Percentiles rank a stretch among this genome's conserved stretches.
Conservation (phyloP, 2,888 invertebrate species). For the Orthonychiurus folsomi region DNA sequence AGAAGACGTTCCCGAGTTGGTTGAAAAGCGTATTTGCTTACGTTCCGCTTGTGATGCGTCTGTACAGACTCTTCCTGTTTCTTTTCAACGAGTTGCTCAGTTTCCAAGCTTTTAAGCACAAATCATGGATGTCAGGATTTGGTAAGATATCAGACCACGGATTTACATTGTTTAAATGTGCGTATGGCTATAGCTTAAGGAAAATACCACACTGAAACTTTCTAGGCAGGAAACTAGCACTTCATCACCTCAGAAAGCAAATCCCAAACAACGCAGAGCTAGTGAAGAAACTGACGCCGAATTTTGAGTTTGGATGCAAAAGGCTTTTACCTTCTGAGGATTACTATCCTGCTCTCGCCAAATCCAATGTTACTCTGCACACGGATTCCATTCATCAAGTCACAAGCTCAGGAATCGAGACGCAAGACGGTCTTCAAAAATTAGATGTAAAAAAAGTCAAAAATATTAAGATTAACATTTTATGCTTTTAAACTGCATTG, state of each 20-base stretch:
- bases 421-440: slow-evolving; percentile 4
- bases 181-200: too few relatives aligned
- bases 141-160: background rate
- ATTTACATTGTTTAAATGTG: too few relatives aligned
- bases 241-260: background rate
- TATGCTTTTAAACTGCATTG: too few relatives aligned
- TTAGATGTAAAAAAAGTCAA: too few relatives aligned
- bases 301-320: slow-evolving; percentile 26
- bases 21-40: slow-evolving; percentile 15
- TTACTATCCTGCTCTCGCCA: slow-evolving; percentile 16
- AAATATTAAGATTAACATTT: too few relatives aligned
- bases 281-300: slow-evolving; percentile 18
- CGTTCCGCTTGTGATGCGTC: slow-evolving; percentile 19
- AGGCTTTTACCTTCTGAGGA: slow-evolving; percentile 17
- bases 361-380: slow-evolving; percentile 18
- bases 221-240: background rate
- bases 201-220: background rate
- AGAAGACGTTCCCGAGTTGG: slow-evolving; percentile 8
- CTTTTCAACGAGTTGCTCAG: slow-evolving; percentile 6
- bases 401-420: background rate
- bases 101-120: slow-evolving; percentile 3
- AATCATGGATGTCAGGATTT: background rate
- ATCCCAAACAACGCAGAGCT: background rate
- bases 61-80: slow-evolving; percentile 16
- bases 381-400: slow-evolving; percentile 3